Base-by-base conservation (phyloP, 2,888 invertebrate species). In the Melieria picta region DNA sequence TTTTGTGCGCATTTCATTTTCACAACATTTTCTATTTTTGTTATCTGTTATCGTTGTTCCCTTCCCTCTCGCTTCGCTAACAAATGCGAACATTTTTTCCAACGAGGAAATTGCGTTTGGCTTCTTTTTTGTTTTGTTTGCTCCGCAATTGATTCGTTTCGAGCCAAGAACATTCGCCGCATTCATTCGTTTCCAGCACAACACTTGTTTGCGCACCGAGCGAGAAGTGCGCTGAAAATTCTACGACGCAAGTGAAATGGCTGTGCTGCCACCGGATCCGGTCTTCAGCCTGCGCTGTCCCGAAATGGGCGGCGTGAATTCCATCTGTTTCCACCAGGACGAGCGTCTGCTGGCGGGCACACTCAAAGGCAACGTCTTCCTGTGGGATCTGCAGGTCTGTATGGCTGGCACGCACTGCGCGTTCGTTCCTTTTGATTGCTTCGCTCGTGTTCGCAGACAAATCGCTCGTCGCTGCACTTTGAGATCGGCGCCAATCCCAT, bases 301-400 rank as follows among this genome's bases (percentile, higher is more conserved):
- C 58, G 91, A 92, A 78, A 93, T 93, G 90, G 91, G 90, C 71
- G 90, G 91, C 73, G 90, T 94, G 56, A 92, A 93, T 83, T 91
- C 92, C 78, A 82, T 94, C 79, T 90, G 91, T 79, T 94, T 93
- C 82, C 91, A 92, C 83, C 89, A 90, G 76, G 89, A 90, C 76
- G 90, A 91, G 82, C 88, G 90, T 82, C 88, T 94, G 80, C 89
- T 93, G 82, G 93, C 92, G 80, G 93, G 93, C 73, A 92, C 93
- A 48, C 90, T 91, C 83, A 91, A 90, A 84, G 94, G 94, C 79
- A 90, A 89, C 81, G 90, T 94, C 79, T 91, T 92, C 86, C 90
- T 93, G 83, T 94, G 93, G 93, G 92, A 94, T 88, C 89, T 94
- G 84, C 91, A 92, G 89, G 94, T 94, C 88, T 84, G 80, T 78